A percentile compares a stretch with the other conserved stretches of the same genome.
These are phyloP conservation scores for Achlya flavicornis DNA, from an alignment of 2,888 invertebrate species.

Conservation along the genomic window DNA sequence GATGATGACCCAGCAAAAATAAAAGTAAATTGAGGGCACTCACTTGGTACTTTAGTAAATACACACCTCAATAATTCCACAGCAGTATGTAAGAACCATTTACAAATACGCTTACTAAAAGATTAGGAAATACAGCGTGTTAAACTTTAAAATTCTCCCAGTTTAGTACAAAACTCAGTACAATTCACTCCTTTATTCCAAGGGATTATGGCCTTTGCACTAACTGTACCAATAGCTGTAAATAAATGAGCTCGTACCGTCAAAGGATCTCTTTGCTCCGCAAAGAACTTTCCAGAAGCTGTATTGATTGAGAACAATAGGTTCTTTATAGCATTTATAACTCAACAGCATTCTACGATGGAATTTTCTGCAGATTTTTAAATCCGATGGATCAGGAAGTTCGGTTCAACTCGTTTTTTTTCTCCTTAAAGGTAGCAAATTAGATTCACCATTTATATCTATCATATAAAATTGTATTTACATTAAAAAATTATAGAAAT, in stretches of 20 bases:
- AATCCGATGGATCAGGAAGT: neutral
- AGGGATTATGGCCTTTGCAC: conserved; percentile 36
- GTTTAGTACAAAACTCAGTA: neutral
- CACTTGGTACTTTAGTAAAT: too few relatives aligned
- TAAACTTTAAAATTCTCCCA: conserved; percentile 1
- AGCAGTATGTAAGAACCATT: too few relatives aligned
- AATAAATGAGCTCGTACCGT: conserved; percentile 45
- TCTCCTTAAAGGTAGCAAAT: too few relatives aligned
- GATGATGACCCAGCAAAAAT: too few relatives aligned
- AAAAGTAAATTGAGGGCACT: too few relatives aligned
- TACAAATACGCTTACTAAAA: conserved; percentile 4
- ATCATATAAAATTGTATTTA: too few relatives aligned
- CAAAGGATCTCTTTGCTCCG: conserved; percentile 42
- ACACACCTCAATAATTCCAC: too few relatives aligned
- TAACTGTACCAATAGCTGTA: conserved; percentile 38
- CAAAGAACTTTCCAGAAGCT: conserved; percentile 45
- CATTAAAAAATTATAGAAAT: too few relatives aligned
- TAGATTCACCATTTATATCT: too few relatives aligned
- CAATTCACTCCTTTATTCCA: conserved; percentile 24
- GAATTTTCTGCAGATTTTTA: neutral
- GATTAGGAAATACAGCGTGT: neutral
- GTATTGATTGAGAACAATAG: conserved; percentile 53
- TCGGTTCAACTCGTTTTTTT: neutral
- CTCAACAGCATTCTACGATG: neutral
- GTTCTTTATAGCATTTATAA: conserved; percentile 44